Evolutionary conservation across 2,113 vertebrate species (phyloP).

Genomic region (Nothocercus nigrocapillus): DNA sequence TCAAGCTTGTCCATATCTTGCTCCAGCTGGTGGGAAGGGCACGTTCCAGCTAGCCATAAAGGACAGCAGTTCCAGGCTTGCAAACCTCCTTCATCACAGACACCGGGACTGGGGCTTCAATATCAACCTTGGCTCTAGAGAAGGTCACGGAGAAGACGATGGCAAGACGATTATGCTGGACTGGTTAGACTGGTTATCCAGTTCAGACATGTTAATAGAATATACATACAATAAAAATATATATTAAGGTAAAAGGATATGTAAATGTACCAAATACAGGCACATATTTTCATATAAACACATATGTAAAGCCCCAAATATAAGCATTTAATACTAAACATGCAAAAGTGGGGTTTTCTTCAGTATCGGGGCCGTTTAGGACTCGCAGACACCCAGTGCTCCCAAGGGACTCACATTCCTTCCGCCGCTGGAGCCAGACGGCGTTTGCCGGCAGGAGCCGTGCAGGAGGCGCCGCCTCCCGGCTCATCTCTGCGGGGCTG

Average conservation of each 20-base stretch:
- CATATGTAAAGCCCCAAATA: neutral
- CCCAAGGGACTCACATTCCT: neutral
- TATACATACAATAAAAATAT: neutral
- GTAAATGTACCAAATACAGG: neutral
- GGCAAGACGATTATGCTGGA: neutral
- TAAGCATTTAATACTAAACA: neutral
- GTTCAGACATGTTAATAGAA: neutral
- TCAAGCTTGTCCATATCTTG: neutral
- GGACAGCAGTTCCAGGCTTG: rapidly evolving
- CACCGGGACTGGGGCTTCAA: neutral
- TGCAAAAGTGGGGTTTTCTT: neutral
- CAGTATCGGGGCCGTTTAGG: neutral
- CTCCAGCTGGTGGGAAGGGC: neutral
- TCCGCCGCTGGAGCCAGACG: neutral
- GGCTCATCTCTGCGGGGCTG: neutral
- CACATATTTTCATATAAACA: neutral
- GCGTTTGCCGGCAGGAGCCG: neutral
- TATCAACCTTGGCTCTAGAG: neutral
- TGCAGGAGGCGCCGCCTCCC: neutral
- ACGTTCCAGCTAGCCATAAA: neutral
- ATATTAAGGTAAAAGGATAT: neutral
- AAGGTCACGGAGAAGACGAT: neutral
- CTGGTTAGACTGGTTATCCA: neutral
- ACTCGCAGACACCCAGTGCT: neutral
- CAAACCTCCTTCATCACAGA: neutral